These are phyloP conservation scores for Cacoxenus indagator DNA, from an alignment of 2,888 invertebrate genomes.

Conservation along the genomic window DNA sequence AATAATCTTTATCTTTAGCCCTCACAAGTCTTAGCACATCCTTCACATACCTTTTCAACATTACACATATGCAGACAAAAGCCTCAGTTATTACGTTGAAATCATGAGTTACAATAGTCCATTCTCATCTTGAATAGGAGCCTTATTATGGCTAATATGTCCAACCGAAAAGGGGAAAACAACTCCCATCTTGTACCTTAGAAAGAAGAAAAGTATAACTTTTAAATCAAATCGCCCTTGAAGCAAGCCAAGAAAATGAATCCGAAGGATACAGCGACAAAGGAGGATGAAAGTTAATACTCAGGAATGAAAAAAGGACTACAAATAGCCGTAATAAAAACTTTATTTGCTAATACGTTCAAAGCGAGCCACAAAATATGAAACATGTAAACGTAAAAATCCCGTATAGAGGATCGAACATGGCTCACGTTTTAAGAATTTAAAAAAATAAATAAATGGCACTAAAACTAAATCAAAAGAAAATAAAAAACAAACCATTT, in stretches of 20 bases:
- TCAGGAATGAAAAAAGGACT: conserved; percentile 42
- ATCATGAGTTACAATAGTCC: conserved; percentile 39
- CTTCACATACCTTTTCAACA: neutral
- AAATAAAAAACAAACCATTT: too few relatives aligned
- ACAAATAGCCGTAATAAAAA: conserved; percentile 59
- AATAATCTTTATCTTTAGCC: neutral
- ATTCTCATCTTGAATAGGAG: neutral
- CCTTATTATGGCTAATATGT: neutral
- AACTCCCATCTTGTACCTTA: neutral
- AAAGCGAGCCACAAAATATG: conserved; percentile 30
- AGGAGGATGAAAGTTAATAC: neutral
- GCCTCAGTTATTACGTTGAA: conserved; percentile 48
- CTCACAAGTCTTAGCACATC: neutral
- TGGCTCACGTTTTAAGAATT: too few relatives aligned
- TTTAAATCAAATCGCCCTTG: conserved; percentile 52
- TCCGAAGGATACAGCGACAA: neutral
- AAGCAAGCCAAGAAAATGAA: conserved; percentile 27
- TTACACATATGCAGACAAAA: neutral
- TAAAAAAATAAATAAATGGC: too few relatives aligned
- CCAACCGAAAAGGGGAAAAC: neutral
- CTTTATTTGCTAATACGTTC: conserved; percentile 60
- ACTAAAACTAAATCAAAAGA: too few relatives aligned
- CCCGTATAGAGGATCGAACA: neutral
- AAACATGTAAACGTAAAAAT: neutral
- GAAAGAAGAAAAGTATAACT: conserved; percentile 38